These are phyloP conservation scores for Oscarella lobularis DNA, from an alignment of 37 sponge, comb jelly and placozoan species.

Conservation along the genomic window DNA sequence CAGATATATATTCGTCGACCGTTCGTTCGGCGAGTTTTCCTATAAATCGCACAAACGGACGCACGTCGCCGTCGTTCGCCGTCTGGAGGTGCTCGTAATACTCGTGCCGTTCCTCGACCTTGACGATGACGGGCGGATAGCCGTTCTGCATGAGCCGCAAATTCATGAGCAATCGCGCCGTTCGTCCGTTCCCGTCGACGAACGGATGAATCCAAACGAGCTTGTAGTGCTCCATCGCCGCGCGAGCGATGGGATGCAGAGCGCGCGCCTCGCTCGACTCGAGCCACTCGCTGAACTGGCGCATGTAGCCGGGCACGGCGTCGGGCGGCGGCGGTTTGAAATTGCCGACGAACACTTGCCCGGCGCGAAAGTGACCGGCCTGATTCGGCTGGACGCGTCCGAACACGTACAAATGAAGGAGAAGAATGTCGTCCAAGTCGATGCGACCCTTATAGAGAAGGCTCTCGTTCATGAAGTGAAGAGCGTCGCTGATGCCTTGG, in stretches of 20 bases:
- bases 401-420: constrained; percentile 7
- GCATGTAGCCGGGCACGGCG: constrained; percentile 23
- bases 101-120: constrained; percentile 19
- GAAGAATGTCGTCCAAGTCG: constrained; percentile 14
- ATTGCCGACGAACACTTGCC: constrained; percentile 26
- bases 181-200: constrained; percentile 38
- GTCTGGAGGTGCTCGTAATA: constrained; percentile 17
- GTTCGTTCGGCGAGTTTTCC: constrained; percentile 21
- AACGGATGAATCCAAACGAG: constrained; percentile 34
- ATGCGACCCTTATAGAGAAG: background rate
- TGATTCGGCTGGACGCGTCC: background rate
- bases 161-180: constrained; percentile 26
- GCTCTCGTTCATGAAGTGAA: constrained; percentile 1
- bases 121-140: constrained; percentile 28
- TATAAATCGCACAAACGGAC: constrained; percentile 30
- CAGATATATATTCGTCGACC: constrained; percentile 22
- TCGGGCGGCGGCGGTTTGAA: constrained; percentile 24
- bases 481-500: constrained; percentile 21
- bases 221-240: constrained; percentile 32
- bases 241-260: constrained; percentile 26
- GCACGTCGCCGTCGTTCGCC: constrained; percentile 27
- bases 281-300: constrained; percentile 20
- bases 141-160: constrained; percentile 23
- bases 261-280: constrained; percentile 18
- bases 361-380: background rate